Evolutionary conservation across 2,888 invertebrate species (phyloP).

Genomic region (Girardia tigrina): DNA sequence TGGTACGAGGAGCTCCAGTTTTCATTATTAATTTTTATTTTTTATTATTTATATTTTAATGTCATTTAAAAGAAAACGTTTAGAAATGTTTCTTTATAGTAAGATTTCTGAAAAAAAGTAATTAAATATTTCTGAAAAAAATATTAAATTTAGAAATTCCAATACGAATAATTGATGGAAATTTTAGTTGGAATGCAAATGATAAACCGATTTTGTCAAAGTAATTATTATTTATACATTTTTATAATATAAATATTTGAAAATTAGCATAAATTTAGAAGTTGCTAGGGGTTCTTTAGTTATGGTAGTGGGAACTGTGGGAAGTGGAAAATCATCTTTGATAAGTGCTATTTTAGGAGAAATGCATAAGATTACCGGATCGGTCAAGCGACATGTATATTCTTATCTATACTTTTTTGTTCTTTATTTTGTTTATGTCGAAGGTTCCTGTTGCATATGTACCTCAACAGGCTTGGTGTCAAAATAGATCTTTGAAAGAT

Average conservation of each 20-base stretch:
- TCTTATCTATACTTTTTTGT: neutral
- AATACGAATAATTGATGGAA: conserved; percentile 38
- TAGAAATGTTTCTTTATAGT: too few relatives aligned
- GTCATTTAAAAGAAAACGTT: too few relatives aligned
- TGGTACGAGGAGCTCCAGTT: too few relatives aligned
- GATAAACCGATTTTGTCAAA: conserved; percentile 34
- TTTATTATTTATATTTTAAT: too few relatives aligned
- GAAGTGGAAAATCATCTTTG: conserved; percentile 59
- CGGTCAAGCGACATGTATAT: conserved; percentile 60
- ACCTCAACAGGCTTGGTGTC: conserved; percentile 54
- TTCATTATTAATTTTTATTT: too few relatives aligned
- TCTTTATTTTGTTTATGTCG: neutral
- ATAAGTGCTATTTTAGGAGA: conserved; percentile 73
- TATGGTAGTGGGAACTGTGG: conserved; percentile 53
- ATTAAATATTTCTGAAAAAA: too few relatives aligned
- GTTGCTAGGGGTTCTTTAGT: conserved; percentile 55
- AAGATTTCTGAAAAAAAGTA: too few relatives aligned
- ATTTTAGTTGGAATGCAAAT: conserved; percentile 28
- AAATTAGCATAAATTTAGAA: conserved; percentile 60
- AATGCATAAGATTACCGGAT: conserved; percentile 70
- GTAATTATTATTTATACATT: conserved; percentile 6
- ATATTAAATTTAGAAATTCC: conserved; percentile 41
- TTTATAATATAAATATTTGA: neutral
- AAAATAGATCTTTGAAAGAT: conserved; percentile 53
- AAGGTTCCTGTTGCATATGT: conserved; percentile 47